Percentiles rank a stretch among this genome's conserved stretches.
phyloP scores from a whole-genome alignment of 2,888 invertebrate genomes.

The Allolobophora icterica region DNA sequence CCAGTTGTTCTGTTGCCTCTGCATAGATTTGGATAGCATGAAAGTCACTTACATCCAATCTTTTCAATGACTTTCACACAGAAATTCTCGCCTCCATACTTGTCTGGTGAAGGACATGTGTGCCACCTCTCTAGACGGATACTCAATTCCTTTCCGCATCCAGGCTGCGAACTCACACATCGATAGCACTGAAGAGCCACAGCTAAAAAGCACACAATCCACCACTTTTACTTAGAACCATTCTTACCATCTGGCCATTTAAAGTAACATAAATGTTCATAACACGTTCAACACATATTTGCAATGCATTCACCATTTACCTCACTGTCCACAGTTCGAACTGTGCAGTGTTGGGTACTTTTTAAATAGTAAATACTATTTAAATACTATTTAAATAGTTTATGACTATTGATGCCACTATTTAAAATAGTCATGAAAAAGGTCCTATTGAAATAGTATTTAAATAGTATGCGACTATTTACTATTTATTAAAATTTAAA shows the following conservation, averaged over 20 bases:
- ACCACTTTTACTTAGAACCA: not conserved
- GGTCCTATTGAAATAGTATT: too few species aligned
- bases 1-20: not conserved
- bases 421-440: too few species aligned
- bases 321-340: too few species aligned
- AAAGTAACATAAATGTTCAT: too few species aligned
- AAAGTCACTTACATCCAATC: conserved; percentile 56
- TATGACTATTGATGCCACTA: too few species aligned
- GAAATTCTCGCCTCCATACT: conserved; percentile 54
- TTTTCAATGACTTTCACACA: conserved; percentile 63
- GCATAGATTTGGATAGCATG: not conserved
- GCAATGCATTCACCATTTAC: too few species aligned
- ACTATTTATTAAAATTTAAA: too few species aligned
- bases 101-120: conserved; percentile 54
- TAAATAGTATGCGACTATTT: too few species aligned
- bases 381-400: too few species aligned
- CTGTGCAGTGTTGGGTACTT: too few species aligned
- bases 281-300: too few species aligned
- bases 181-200: conserved; percentile 60
- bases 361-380: too few species aligned
- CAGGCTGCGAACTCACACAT: conserved; percentile 63
- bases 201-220: conserved; percentile 49
- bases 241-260: not conserved
- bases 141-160: conserved; percentile 62
- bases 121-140: conserved; percentile 63